Percentiles rank a stretch among this genome's conserved stretches.
Evolutionary conservation across 2,888 invertebrate genomes (phyloP).

Genomic region (Phlogophora meticulosa): DNA sequence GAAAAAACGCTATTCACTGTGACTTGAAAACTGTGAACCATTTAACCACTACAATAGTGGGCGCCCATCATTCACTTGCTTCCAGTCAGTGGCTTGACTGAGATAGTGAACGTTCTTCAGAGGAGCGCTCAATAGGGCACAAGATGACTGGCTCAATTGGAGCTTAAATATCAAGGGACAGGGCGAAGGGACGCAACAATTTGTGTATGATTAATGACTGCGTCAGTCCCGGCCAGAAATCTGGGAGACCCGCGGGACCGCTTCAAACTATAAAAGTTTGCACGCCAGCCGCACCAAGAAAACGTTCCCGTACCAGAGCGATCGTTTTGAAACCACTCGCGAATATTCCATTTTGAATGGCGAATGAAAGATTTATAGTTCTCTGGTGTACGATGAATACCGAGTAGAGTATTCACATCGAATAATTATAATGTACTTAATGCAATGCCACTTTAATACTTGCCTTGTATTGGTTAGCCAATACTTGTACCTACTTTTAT

Average conservation of each 20-base stretch:
- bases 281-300: slow-evolving; percentile 43
- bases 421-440: background rate
- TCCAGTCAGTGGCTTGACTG: slow-evolving; percentile 59
- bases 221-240: slow-evolving; percentile 52
- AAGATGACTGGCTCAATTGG: slow-evolving; percentile 84
- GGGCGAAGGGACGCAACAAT: slow-evolving; percentile 68
- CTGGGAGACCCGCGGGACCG: slow-evolving; percentile 76
- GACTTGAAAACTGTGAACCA: slow-evolving; percentile 36
- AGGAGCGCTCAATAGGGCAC: slow-evolving; percentile 73
- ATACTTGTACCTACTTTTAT: no score
- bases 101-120: slow-evolving; percentile 71
- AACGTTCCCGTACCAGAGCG: slow-evolving; percentile 28
- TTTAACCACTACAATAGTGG: slow-evolving; percentile 53
- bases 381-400: background rate
- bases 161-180: slow-evolving; percentile 78
- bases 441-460: background rate
- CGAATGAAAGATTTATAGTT: slow-evolving; percentile 14
- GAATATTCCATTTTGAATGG: slow-evolving; percentile 45
- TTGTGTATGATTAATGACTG: slow-evolving; percentile 68
- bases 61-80: slow-evolving; percentile 69
- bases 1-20: slow-evolving; percentile 46
- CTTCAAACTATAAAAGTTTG: slow-evolving; percentile 75
- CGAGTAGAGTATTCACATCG: background rate
- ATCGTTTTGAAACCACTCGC: slow-evolving; percentile 34
- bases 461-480: background rate